These are phyloP conservation scores for Eupithecia subfuscata DNA, from an alignment of 2,888 invertebrate genomes.

Conservation along the genomic window DNA sequence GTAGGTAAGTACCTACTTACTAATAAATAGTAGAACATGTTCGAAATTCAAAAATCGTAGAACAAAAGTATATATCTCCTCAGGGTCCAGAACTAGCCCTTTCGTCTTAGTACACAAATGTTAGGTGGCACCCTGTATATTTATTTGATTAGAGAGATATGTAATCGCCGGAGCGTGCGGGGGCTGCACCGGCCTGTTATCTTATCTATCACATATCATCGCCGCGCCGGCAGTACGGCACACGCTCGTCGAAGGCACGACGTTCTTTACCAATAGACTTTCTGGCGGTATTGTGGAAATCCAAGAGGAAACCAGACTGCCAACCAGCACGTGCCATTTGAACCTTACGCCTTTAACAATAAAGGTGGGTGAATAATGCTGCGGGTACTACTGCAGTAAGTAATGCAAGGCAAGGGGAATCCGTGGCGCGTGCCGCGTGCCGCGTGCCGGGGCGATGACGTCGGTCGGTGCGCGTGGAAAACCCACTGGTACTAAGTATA, in stretches of 20 bases:
- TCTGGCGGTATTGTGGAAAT: slow-evolving; percentile 28
- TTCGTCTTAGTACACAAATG: no score
- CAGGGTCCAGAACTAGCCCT: no score
- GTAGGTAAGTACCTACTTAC: no score
- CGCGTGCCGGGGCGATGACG: slow-evolving; percentile 29
- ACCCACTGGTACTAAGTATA: background rate
- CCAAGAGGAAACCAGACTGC: slow-evolving; percentile 24
- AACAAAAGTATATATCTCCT: no score
- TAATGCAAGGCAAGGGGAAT: slow-evolving; percentile 29
- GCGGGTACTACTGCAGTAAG: slow-evolving; percentile 18
- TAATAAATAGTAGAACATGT: no score
- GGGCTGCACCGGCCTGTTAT: no score
- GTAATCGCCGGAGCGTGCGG: no score
- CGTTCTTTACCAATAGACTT: slow-evolving; percentile 21
- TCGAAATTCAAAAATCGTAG: no score
- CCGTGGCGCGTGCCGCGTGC: no score
- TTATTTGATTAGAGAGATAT: no score
- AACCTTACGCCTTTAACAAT: slow-evolving; percentile 13
- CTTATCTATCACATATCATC: no score
- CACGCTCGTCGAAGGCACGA: slow-evolving; percentile 10
- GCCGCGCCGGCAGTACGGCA: background rate
- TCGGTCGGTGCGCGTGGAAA: slow-evolving; percentile 19
- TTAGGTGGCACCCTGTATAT: no score
- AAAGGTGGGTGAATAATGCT: slow-evolving; percentile 9
- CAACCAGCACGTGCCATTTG: slow-evolving; percentile 6